Base-by-base conservation (phyloP, 2,888 invertebrate genomes). In the Eilema griseolum region DNA sequence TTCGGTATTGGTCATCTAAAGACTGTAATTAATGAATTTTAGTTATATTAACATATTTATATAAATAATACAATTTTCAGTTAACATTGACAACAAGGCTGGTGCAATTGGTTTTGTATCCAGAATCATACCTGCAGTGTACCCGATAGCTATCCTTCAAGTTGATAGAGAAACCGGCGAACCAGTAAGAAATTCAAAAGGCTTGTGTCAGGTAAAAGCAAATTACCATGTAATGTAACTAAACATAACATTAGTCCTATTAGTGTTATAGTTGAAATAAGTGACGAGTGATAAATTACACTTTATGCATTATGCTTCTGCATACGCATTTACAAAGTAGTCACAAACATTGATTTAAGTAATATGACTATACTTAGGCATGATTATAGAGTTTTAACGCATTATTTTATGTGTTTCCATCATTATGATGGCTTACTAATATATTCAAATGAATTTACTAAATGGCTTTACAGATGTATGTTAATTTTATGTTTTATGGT, bases 31-130 rank as follows among this genome's bases (percentile, higher is more conserved):
- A 28, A 33, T n/a, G n/a, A n/a, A n/a, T n/a, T n/a, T n/a, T n/a
- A n/a, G n/a, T n/a, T n/a, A n/a, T 20, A 20, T 11, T 37, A 46
- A 46, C 1, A 20, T 7, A 41, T 16, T 41, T 14, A 41, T 16
- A n/a, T 10, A n/a, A n/a, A n/a, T 8, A 20, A 52, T 46, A 5
- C 20, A 31, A n/a, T 70, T 96, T 96, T 24, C 93, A 98, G 99
- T 99, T 16, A 99, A 99, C 89, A 97, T 97, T 60, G 98, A 99
- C 91, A 99, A 98, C 89, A 98, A 97, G 26, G 96, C 98, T 12
- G 99, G 99, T n/a, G 98, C 99, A 0, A 98, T 99, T 79, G 99
- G 99, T 10, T 99, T 99, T 89, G 96, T 99, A 7, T 99, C 99
- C 0, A 96, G 98, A 77, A 98, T 99, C 61, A 96, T 98, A 69